phyloP scores from a whole-genome alignment of 2,113 vertebrate species.

The Caranx melampygus region DNA sequence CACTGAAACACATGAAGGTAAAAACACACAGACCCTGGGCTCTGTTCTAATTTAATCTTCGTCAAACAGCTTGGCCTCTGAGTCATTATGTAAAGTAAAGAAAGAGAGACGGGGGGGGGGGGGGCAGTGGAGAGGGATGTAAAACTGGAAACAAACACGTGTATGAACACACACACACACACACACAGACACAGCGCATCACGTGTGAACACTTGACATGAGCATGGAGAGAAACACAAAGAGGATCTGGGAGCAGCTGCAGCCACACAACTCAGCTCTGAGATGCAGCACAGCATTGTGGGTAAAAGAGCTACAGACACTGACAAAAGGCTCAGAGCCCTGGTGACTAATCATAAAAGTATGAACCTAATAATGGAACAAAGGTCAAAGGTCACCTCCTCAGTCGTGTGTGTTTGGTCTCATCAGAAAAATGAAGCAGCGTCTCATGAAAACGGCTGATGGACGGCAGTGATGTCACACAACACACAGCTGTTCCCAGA shows the following conservation, averaged over 20 bases:
- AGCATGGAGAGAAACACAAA: conserved; percentile 12
- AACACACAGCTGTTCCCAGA: no score
- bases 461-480: no score
- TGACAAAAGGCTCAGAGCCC: not conserved
- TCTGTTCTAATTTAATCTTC: conserved; percentile 76
- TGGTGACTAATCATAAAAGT: no score
- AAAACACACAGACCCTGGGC: conserved; percentile 51
- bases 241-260: not conserved
- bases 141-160: conserved; percentile 28
- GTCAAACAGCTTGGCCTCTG: conserved; percentile 53
- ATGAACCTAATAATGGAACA: no score
- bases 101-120: conserved; percentile 17
- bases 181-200: conserved; percentile 3
- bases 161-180: conserved; percentile 19
- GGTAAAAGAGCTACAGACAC: not conserved
- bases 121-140: conserved; percentile 7
- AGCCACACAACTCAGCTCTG: conserved; percentile 6
- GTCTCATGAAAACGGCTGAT: no score
- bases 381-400: not conserved
- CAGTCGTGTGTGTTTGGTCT: not conserved
- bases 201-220: conserved; percentile 25
- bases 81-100: conserved; percentile 74
- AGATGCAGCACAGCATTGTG: conserved; percentile 20
- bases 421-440: not conserved
- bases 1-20: conserved; percentile 24